Conservation (phyloP, 2,888 invertebrate genomes). For the Ischnus inquisitorius region DNA sequence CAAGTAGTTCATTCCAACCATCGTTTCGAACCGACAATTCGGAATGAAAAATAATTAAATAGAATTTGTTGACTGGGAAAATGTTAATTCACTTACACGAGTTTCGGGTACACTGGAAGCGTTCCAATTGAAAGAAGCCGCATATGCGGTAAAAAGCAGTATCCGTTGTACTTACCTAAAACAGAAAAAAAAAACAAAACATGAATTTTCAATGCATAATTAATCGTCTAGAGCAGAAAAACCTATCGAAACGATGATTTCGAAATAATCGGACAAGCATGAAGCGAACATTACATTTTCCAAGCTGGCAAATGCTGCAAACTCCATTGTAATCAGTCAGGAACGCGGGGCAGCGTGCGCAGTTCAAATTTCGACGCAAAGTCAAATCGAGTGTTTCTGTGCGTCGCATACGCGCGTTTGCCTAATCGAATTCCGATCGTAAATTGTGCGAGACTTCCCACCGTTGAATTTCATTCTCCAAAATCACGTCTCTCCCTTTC, state of each 20-base stretch:
- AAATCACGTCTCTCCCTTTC: conserved; percentile 14
- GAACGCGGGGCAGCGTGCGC: neutral
- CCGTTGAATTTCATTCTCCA: conserved; percentile 5
- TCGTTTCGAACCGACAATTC: no score
- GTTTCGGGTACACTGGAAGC: neutral
- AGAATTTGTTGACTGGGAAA: neutral
- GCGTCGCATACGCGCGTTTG: neutral
- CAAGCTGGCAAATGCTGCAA: no score
- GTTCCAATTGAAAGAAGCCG: neutral
- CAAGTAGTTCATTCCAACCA: no score
- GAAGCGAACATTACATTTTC: neutral
- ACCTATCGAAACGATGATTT: neutral
- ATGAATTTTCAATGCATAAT: conserved; percentile 8
- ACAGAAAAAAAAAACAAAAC: conserved; percentile 49
- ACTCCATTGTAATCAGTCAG: no score
- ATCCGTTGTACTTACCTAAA: conserved; percentile 63
- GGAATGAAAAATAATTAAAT: no score
- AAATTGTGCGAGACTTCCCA: neutral
- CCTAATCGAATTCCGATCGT: conserved; percentile 44
- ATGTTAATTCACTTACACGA: conserved; percentile 39
- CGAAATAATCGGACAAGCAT: no score
- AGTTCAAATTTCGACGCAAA: neutral
- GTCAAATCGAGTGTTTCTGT: neutral
- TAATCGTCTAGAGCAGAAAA: neutral
- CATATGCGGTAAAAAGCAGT: neutral